Conservation (phyloP, 2,888 invertebrate genomes). For the Gasteruption jaculator region DNA sequence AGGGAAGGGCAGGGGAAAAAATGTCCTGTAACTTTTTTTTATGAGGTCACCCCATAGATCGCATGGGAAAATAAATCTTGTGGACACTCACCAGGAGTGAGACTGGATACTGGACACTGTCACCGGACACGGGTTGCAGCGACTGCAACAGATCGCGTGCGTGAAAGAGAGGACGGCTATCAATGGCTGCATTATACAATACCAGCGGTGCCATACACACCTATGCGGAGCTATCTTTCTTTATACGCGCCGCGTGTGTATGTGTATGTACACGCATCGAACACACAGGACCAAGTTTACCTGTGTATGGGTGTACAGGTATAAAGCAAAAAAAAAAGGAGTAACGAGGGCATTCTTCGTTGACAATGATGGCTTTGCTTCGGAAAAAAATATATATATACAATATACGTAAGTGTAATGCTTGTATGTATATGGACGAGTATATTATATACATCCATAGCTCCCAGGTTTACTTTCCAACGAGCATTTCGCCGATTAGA, state of each 20-base stretch:
- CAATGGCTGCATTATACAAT: constrained; percentile 49
- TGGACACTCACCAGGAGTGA: constrained; percentile 44
- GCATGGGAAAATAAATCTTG: constrained; percentile 51
- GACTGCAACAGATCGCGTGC: constrained; percentile 49
- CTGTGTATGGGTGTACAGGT: not conserved
- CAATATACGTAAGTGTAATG: no score
- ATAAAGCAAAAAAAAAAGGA: no score
- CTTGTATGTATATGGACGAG: no score
- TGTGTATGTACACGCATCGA: constrained; percentile 12
- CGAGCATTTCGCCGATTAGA: constrained; percentile 40
- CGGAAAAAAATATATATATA: no score
- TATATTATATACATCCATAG: no score
- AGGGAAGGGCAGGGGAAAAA: no score
- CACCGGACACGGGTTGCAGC: constrained; percentile 49
- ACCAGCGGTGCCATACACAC: constrained; percentile 29
- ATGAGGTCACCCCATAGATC: constrained; percentile 39
- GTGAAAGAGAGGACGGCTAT: constrained; percentile 48
- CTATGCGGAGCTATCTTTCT: constrained; percentile 18
- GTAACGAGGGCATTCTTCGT: no score
- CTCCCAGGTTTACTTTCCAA: constrained; percentile 36
- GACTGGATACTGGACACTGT: constrained; percentile 48
- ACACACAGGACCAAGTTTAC: no score
- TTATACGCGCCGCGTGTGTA: constrained; percentile 4
- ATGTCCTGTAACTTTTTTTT: constrained; percentile 32
- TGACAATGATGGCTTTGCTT: no score